Conservation (phyloP, 2,888 invertebrate genomes). For the Meiosimyza decipiens region DNA sequence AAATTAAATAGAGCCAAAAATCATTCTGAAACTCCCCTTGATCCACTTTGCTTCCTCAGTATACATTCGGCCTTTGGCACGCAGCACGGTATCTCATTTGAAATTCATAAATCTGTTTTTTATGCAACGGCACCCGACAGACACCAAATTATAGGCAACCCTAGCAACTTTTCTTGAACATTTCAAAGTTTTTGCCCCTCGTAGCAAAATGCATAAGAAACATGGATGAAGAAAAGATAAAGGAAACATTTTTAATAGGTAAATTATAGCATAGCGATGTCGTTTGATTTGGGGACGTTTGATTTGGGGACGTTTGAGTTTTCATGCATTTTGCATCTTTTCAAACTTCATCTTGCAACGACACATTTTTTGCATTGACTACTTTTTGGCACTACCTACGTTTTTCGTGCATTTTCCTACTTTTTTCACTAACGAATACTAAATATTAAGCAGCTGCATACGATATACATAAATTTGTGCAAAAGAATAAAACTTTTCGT, state of each 20-base stretch:
- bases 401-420: not conserved
- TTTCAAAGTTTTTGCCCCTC: constrained; percentile 15
- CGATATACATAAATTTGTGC: constrained; percentile 28
- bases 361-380: not conserved
- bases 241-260: constrained; percentile 31
- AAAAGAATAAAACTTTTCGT: constrained; percentile 23
- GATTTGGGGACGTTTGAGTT: constrained; percentile 24
- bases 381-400: not conserved
- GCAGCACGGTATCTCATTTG: constrained; percentile 42
- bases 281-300: not conserved
- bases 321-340: constrained; percentile 26
- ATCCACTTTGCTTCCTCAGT: too few species aligned
- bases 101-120: constrained; percentile 48
- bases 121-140: constrained; percentile 38
- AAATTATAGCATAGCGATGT: constrained; percentile 26
- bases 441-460: constrained; percentile 34
- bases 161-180: not conserved
- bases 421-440: constrained; percentile 24
- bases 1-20: too few species aligned
- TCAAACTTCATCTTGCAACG: not conserved
- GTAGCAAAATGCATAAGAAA: not conserved
- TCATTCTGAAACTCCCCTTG: too few species aligned
- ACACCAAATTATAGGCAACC: not conserved
- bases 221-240: not conserved
- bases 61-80: too few species aligned